Base-by-base conservation (phyloP, 2,797 vertebrate species). In the Rhinogobio ventralis region DNA sequence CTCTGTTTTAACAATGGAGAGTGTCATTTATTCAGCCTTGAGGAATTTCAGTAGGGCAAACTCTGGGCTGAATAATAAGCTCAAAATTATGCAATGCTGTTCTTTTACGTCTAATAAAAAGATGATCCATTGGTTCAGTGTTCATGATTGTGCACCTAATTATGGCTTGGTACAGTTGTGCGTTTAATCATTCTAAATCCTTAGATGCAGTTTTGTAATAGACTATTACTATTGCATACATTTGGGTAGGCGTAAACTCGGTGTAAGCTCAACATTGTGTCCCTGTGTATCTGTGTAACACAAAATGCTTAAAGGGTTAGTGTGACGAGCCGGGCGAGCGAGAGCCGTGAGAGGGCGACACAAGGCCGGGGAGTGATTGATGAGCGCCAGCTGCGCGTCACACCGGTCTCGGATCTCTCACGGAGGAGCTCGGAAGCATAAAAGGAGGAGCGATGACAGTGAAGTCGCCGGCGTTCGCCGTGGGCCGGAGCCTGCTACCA, bases 21-120 rank as follows among this genome's bases (percentile, higher is more conserved):
- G 3, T 66, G 42, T 53, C 30, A 53, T 67, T 67, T 74, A 75
- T 83, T 68, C n/a, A 55, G 62, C 60, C 19, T 53, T 25, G 62
- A 53, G 46, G 33, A 83, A 83, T 66, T 49, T 55, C 62, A n/a
- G 33, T 42, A 30, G 73, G 73, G 36, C 62, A 68, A 77, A 76
- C 49, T n/a, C 68, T 67, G 28, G 30, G 62, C 46, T 83, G 73
- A 28, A 23, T 30, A 77, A 76, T 76, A 42, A 66, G 45, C 46
- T 67, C 39, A 28, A 10, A 30, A 39, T 68, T 68, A 83, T 77
- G 49, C 73, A 76, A 42, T 8, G 45, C 23, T 42, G 5, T 67
- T 68, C 10, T 49, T 57, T 69, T 42, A 62, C 75, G 73, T 30
- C 46, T 83, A 36, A 39, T 83, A 53, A 39, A 66, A 74, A 10